Conservation (phyloP, 2,888 invertebrate species). For the Endotricha flammealis region DNA sequence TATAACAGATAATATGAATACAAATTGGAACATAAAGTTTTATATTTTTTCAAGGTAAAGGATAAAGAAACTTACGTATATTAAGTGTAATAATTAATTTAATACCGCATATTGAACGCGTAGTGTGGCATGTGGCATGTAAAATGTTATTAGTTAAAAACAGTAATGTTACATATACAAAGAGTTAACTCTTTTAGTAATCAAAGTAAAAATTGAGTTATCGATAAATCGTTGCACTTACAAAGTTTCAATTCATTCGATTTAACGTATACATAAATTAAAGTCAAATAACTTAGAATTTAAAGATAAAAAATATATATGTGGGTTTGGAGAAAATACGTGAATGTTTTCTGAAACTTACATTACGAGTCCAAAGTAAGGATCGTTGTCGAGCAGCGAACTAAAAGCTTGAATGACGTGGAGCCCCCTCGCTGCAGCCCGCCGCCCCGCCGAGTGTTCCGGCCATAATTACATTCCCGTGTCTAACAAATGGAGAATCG, state of each 20-base stretch:
- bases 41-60: no score
- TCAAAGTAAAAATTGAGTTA: no score
- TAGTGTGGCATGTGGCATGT: no score
- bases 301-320: background rate
- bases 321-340: conserved; percentile 25
- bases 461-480: conserved; percentile 80
- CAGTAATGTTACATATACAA: no score
- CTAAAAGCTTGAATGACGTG: conserved; percentile 73
- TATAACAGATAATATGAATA: background rate
- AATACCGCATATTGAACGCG: no score
- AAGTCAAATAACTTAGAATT: background rate
- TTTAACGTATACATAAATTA: no score
- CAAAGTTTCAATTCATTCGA: no score
- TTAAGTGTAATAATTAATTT: no score
- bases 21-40: background rate
- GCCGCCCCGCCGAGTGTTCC: conserved; percentile 61
- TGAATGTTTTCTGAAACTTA: conserved; percentile 38
- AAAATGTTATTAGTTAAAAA: no score
- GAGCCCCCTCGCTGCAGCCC: conserved; percentile 40
- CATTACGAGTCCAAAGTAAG: conserved; percentile 62
- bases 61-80: no score
- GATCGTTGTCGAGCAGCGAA: conserved; percentile 64
- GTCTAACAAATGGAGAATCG: conserved; percentile 81
- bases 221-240: no score
- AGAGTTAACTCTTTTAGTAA: no score